These are phyloP conservation scores for Melanostoma scalare DNA, from an alignment of 2,888 invertebrate species.

Conservation along the genomic window DNA sequence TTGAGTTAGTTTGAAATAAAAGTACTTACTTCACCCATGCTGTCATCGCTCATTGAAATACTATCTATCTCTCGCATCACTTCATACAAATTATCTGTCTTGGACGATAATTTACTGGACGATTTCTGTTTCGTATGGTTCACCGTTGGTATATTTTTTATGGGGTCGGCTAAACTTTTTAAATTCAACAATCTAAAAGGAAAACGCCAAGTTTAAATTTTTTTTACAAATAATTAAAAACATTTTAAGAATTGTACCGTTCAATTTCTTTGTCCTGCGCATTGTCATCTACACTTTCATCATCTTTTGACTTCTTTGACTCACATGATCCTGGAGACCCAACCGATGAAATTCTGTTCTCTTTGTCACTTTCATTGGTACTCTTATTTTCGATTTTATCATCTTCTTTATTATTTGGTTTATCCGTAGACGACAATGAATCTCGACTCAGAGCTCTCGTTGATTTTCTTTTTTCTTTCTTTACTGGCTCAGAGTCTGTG, in stretches of 20 bases:
- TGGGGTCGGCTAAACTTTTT: conserved; percentile 75
- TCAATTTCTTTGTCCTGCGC: conserved; percentile 79
- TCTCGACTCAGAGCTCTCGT: not conserved
- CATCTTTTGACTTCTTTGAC: conserved; percentile 51
- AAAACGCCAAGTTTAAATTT: conserved; percentile 7
- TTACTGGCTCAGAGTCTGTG: conserved; percentile 18
- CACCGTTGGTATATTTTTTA: conserved; percentile 36
- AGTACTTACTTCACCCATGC: conserved; percentile 54
- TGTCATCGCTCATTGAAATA: conserved; percentile 59
- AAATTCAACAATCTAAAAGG: conserved; percentile 77
- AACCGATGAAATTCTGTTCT: conserved; percentile 58
- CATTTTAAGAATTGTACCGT: conserved; percentile 74
- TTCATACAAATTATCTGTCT: conserved; percentile 59
- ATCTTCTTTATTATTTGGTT: conserved; percentile 4
- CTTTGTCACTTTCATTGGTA: conserved; percentile 74
- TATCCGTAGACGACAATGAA: conserved; percentile 8
- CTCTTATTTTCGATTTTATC: conserved; percentile 20
- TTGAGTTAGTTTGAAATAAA: no score
- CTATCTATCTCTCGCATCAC: conserved; percentile 63
- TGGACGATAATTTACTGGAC: conserved; percentile 49
- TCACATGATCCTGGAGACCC: conserved; percentile 11
- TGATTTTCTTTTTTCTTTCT: not conserved
- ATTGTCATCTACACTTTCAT: conserved; percentile 74
- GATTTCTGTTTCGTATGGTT: conserved; percentile 59
- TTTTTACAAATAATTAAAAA: not conserved